Evolutionary conservation across 2,888 invertebrate species (phyloP).

Genomic region (Aromia moschata): DNA sequence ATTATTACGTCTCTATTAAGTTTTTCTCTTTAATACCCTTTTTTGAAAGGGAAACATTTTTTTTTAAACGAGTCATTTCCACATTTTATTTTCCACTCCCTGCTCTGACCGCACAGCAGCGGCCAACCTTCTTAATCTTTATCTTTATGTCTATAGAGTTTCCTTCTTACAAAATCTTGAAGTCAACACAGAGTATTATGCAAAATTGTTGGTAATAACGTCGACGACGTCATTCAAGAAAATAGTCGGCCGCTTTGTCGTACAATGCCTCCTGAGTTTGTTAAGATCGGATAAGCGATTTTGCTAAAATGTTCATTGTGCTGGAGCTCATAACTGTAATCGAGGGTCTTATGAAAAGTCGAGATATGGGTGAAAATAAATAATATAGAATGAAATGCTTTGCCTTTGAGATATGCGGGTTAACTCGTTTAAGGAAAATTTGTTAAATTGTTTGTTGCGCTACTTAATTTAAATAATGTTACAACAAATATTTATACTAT

Average conservation of each 20-base stretch:
- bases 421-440: too few species aligned
- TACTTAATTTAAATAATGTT: too few species aligned
- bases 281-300: slow-evolving; percentile 21
- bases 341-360: slow-evolving; percentile 11
- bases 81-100: slow-evolving; percentile 18
- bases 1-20: too few species aligned
- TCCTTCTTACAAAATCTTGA: slow-evolving; percentile 42
- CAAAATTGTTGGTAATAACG: slow-evolving; percentile 47
- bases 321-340: slow-evolving; percentile 16
- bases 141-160: slow-evolving; percentile 42
- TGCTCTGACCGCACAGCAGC: slow-evolving; percentile 19
- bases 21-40: too few species aligned
- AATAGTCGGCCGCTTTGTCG: slow-evolving; percentile 35
- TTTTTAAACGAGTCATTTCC: slow-evolving; percentile 16
- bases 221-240: slow-evolving; percentile 42
- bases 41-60: too few species aligned
- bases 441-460: too few species aligned
- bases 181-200: slow-evolving; percentile 47
- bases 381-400: not conserved
- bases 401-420: too few species aligned
- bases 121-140: slow-evolving; percentile 31
- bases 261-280: slow-evolving; percentile 38
- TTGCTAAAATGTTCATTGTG: slow-evolving; percentile 25
- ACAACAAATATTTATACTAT: too few species aligned
- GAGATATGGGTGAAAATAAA: slow-evolving; percentile 6